Evolutionary conservation across 2,113 vertebrate genomes (phyloP).

Genomic region (Parus major): DNA sequence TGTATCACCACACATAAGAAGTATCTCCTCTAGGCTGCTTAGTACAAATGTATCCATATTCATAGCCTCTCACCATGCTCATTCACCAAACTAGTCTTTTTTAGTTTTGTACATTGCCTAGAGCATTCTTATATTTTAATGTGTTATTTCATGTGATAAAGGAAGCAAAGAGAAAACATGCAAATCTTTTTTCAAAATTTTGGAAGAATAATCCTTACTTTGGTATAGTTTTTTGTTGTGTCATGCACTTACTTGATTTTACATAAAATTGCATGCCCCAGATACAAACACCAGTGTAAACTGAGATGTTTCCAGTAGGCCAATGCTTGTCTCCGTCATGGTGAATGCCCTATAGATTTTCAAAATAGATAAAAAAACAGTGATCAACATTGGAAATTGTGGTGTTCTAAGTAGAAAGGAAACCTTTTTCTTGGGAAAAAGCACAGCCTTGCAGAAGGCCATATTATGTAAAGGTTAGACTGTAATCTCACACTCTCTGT

Average conservation of each 20-base stretch:
- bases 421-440: neutral
- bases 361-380: neutral
- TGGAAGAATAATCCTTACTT: neutral
- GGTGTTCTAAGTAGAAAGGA: neutral
- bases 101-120: neutral
- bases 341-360: neutral
- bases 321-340: neutral
- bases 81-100: slow-evolving; percentile 37
- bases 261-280: neutral
- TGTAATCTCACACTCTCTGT: neutral
- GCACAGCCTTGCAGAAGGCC: neutral
- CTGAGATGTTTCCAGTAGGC: neutral
- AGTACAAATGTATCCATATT: slow-evolving; percentile 12
- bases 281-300: neutral
- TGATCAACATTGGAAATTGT: neutral
- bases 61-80: neutral
- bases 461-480: neutral
- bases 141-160: neutral
- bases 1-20: neutral
- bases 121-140: neutral
- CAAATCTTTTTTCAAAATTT: neutral
- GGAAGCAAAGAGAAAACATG: neutral
- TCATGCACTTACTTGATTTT: neutral
- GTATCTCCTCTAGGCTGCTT: slow-evolving; percentile 38
- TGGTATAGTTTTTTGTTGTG: neutral